Conservation (phyloP, 35 echinoderm and acorn worm genomes). For the Lytechinus pictus region DNA sequence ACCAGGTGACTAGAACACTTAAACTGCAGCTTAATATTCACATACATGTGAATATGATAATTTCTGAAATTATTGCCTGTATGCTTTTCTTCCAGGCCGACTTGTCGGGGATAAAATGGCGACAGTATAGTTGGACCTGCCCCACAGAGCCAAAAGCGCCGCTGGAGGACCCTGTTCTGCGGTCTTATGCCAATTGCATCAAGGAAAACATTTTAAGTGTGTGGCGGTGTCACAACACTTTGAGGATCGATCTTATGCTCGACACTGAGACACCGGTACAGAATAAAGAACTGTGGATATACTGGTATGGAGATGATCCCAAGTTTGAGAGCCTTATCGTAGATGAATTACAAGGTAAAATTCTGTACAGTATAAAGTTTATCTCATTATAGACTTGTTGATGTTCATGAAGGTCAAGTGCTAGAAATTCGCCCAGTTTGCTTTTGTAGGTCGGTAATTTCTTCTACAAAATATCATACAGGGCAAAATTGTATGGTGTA, state of each 20-base stretch:
- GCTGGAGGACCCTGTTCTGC: conserved; percentile 96
- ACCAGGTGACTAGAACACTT: no score
- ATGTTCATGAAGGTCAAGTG: neutral
- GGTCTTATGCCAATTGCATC: conserved; percentile 86
- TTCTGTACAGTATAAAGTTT: neutral
- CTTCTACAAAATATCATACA: no score
- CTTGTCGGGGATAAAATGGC: conserved; percentile 97
- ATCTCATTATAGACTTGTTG: neutral
- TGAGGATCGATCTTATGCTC: conserved; percentile 33
- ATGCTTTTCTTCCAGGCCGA: conserved; percentile 71
- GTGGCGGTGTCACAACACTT: conserved; percentile 74
- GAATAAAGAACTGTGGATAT: conserved; percentile 93
- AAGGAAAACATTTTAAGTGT: conserved; percentile 86
- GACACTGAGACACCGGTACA: conserved; percentile 41
- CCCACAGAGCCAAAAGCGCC: conserved; percentile 84
- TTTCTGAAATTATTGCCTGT: neutral
- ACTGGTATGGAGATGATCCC: conserved; percentile 98
- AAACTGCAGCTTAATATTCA: no score
- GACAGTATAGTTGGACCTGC: conserved; percentile 73
- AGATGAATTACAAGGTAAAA: conserved; percentile 89
- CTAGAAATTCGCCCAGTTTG: no score
- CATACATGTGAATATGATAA: no score
- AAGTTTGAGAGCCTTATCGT: conserved; percentile 82
- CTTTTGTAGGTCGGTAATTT: no score
- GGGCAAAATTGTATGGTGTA: no score